Base-by-base conservation (phyloP, 2,113 vertebrate species). In the Gracilinanus agilis region DNA sequence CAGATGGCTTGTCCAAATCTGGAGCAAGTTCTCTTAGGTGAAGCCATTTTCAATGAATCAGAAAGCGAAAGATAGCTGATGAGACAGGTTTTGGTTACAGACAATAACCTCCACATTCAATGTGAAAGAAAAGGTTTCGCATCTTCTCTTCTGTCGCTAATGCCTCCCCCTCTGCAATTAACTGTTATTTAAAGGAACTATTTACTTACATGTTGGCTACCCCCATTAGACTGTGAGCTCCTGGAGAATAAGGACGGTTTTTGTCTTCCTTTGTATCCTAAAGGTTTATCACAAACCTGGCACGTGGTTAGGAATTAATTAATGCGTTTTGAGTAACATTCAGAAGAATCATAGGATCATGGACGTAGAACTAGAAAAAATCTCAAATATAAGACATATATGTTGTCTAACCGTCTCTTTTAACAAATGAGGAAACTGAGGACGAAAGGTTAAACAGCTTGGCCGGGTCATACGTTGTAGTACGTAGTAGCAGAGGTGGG, bases 41-140 rank as follows among this genome's bases (percentile, higher is more conserved):
- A 93, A 89, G 75, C 44, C 29, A 91, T 90, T 95, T 96, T 94
- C 94, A 92, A 67, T 58, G 19, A 44, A 93, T 90, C 61, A 24
- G 16, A 55, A 29, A 44, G 23, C n/a, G 34, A 96, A 89, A 44
- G 27, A 90, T 13, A 10, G 21, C 83, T 96, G 93, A 94, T 97
- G 93, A 34, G 83, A 12, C 88, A 54, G 8, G 27, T 93, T 89
- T 95, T 61, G 55, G 24, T 53, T 25, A 12, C 40, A n/a, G 67
- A 83, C n/a, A 40, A 7, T 40, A 83, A 83, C 23, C 34, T 83
- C 67, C 19, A 23, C n/a, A 83, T n/a, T 83, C 34, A 40, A 40
- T 40, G 16, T 2, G 7, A 40, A 5, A 83, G 34, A 40, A 83
- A 83, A 83, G 40, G 67, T 83, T 83, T 40, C 19, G 21, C 21